Base-by-base conservation (phyloP, 2,888 invertebrate species). In the Pristionchus maxplancki region DNA sequence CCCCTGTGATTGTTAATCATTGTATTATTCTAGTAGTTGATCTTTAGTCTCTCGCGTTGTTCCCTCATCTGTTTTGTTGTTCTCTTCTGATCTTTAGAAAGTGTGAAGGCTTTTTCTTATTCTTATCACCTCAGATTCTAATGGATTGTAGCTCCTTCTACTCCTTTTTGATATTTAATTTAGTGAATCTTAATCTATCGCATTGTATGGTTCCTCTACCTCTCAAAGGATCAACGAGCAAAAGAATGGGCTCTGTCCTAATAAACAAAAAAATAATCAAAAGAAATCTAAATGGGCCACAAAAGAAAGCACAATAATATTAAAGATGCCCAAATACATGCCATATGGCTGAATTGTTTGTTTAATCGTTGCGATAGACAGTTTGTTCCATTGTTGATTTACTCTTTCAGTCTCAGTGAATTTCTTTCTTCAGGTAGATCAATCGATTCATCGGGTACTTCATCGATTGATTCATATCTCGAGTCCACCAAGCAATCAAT, bases 391-490 rank as follows among this genome's bases (percentile, higher is more conserved):
- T 78, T 78, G 78, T 78, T 78, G 78, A 44, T 74, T n/a, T 28
- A 78, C 78, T 44, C 78, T 78, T 78, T 78, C 48, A 78, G 48
- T 78, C 78, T 78, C 78, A 78, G 78, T 78, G 48, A 78, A 37
- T 24, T 74, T 40, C 13, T 44, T 48, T 78, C 78, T 78, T 78
- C 78, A 78, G 78, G 78, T 78, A 78, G 5, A 44, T 44, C 48
- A 44, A 28, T 78, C 78, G 24, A 44, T 48, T n/a, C 44, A 34
- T 44, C 78, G 78, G 78, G 78, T 78, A n/a, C 40, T 48, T 48
- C 74, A 20, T 37, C 78, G 44, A 44, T 78, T 28, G 48, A 78
- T 40, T 48, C 78, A 78, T 78, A 78, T 78, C 71, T 74, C 78
- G 78, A 78, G 28, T 78, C 78, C 44, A 48, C 44, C 78, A 40